phyloP scores from a whole-genome alignment of 2,113 vertebrate species.

The Mormyrus lacerda region DNA sequence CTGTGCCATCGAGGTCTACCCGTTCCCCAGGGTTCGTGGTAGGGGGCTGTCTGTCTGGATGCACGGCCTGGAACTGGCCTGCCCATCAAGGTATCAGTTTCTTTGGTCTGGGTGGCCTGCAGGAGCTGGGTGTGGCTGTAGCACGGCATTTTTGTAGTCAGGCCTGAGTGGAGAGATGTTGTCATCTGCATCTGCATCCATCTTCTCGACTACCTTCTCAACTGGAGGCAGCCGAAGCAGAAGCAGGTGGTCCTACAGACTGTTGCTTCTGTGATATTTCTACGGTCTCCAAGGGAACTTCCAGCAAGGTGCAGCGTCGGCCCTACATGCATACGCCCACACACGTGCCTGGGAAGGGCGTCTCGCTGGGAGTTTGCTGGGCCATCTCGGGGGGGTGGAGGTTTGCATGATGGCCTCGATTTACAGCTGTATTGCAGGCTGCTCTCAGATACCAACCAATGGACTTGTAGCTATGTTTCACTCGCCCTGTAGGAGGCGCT shows the following conservation, averaged over 20 bases:
- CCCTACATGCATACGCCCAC: slow-evolving; percentile 1
- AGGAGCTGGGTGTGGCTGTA: neutral
- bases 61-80: neutral
- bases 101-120: neutral
- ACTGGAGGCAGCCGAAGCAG: slow-evolving; percentile 8
- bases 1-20: neutral
- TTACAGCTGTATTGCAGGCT: neutral
- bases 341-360: neutral
- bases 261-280: neutral
- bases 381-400: too few species aligned
- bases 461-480: slow-evolving; percentile 3
- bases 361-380: neutral
- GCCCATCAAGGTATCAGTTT: neutral
- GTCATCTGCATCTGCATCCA: neutral
- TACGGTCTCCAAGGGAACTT: neutral
- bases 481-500: neutral
- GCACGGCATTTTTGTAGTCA: neutral
- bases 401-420: neutral
- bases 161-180: neutral
- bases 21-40: neutral
- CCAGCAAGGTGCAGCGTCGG: slow-evolving; percentile 20
- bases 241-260: slow-evolving; percentile 18
- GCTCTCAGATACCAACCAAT: neutral
- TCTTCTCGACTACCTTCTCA: neutral
- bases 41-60: neutral